Percentiles rank a stretch among this genome's conserved stretches.
phyloP scores from a whole-genome alignment of 1,140 invertebrate species.

The Caenorhabditis brenneri region DNA sequence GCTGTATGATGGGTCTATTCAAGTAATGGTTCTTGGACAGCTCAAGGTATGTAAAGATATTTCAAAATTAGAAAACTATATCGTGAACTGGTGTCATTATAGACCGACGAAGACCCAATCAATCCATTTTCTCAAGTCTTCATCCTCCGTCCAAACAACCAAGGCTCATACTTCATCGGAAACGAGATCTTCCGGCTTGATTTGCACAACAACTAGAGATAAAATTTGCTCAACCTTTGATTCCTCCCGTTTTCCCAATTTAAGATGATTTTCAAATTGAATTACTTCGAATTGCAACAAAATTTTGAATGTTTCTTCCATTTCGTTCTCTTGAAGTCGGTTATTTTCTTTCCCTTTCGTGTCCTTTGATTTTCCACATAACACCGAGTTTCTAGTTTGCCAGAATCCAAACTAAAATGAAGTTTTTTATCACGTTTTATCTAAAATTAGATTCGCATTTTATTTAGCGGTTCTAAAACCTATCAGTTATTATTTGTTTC shows the following conservation, averaged over 20 bases:
- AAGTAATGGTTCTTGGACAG: slow-evolving; percentile 68
- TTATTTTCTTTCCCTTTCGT: not conserved
- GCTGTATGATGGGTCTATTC: slow-evolving; percentile 67
- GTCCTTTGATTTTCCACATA: not conserved
- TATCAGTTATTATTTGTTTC: not conserved
- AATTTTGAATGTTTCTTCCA: not conserved
- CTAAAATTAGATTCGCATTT: not conserved
- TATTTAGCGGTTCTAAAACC: not conserved
- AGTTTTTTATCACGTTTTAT: slow-evolving; percentile 33
- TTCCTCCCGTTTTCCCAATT: not conserved
- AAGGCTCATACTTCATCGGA: slow-evolving; percentile 67
- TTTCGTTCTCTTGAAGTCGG: not conserved
- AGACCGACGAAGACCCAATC: slow-evolving; percentile 70
- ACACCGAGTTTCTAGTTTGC: slow-evolving; percentile 35
- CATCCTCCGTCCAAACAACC: slow-evolving; percentile 65
- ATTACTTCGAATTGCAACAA: not conserved
- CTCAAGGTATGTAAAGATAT: slow-evolving; percentile 61
- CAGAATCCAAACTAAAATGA: slow-evolving; percentile 25
- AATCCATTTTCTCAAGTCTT: slow-evolving; percentile 69
- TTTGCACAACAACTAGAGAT: slow-evolving; percentile 65
- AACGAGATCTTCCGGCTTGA: slow-evolving; percentile 71
- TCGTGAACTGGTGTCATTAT: too few relatives aligned
- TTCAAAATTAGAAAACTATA: too few relatives aligned
- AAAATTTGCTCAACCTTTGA: slow-evolving; percentile 14
- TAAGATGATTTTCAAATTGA: slow-evolving; percentile 4